phyloP scores from a whole-genome alignment of 1,140 invertebrate species.

The Scylla paramamosain region DNA sequence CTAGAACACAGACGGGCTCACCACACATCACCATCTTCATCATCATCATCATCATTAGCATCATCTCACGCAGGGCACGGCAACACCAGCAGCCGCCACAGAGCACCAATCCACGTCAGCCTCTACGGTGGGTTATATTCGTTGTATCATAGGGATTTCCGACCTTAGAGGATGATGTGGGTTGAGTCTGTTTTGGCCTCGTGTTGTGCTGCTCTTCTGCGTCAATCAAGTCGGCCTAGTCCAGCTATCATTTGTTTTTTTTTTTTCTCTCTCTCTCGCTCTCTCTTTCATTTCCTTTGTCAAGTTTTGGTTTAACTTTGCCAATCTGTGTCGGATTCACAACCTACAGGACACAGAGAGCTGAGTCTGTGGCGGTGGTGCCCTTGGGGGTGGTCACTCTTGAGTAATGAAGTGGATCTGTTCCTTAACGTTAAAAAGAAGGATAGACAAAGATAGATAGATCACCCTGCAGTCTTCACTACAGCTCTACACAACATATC shows the following conservation, averaged over 20 bases:
- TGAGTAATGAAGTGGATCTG: background rate
- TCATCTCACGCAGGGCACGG: constrained; percentile 46
- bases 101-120: background rate
- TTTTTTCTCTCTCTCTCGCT: background rate
- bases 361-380: background rate
- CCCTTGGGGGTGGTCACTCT: background rate
- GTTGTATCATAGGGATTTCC: background rate
- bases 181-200: background rate
- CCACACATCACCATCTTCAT: constrained; percentile 26
- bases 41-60: background rate
- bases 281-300: background rate
- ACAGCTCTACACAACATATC: constrained; percentile 46
- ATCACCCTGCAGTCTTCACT: background rate
- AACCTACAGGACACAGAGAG: background rate
- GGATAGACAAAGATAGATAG: background rate
- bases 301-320: background rate
- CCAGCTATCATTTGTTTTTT: background rate
- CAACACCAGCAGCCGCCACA: background rate
- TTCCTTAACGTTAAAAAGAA: background rate
- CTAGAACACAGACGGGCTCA: constrained; percentile 58
- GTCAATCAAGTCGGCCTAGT: background rate
- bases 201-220: background rate
- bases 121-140: background rate
- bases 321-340: background rate
- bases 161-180: constrained; percentile 7